These are phyloP conservation scores for Lagorchestes hirsutus DNA, from an alignment of 2,797 vertebrate species.

Conservation along the genomic window DNA sequence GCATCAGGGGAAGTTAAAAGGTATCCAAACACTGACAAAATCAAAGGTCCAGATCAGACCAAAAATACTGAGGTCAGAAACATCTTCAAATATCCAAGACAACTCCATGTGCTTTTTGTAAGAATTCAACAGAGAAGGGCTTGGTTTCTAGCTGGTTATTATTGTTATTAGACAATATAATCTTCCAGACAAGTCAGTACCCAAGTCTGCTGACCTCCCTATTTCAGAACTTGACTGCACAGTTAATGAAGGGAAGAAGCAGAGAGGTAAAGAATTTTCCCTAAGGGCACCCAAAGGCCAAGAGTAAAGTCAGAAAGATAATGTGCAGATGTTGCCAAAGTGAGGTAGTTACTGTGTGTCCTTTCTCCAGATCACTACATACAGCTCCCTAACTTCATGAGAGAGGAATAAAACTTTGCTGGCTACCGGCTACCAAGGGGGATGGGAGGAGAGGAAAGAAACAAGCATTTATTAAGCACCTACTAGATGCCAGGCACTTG, in stretches of 20 bases:
- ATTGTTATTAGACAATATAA: background rate
- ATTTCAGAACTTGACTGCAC: background rate
- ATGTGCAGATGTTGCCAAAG: background rate
- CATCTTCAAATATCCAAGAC: constrained; percentile 15
- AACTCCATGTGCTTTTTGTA: background rate
- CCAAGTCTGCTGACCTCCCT: background rate
- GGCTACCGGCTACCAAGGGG: background rate
- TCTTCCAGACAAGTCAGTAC: background rate
- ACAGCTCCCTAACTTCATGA: background rate
- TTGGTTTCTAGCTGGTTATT: constrained; percentile 1
- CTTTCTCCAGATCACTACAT: background rate
- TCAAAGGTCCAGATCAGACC: background rate
- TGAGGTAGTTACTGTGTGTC: background rate
- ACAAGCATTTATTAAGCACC: background rate
- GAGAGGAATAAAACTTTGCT: background rate
- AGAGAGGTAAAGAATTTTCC: background rate
- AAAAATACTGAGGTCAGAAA: background rate
- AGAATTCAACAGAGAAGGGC: background rate
- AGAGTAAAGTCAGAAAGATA: background rate
- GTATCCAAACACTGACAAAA: background rate
- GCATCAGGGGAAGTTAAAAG: background rate
- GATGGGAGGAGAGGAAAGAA: background rate
- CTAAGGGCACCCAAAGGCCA: background rate
- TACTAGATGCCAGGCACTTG: accelerated
- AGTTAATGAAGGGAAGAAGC: background rate